A percentile compares a stretch with the other conserved stretches of the same genome.
These are phyloP conservation scores for Morphnarchus princeps DNA, from an alignment of 2,113 vertebrate species.

Conservation along the genomic window DNA sequence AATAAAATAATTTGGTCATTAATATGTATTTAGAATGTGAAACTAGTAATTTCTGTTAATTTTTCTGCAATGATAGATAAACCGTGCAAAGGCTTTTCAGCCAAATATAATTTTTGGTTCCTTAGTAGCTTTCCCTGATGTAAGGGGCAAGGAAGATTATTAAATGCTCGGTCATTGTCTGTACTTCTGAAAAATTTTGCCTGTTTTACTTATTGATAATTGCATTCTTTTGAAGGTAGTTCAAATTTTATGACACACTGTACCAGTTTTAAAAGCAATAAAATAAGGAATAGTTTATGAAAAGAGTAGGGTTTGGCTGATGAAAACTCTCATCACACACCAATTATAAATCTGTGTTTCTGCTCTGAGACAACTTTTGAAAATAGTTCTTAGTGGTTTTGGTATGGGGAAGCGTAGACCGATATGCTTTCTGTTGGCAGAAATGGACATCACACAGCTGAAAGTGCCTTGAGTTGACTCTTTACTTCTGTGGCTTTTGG, in stretches of 20 bases:
- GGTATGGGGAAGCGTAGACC: fast-evolving
- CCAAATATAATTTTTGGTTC: background rate
- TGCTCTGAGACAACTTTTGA: background rate
- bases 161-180: background rate
- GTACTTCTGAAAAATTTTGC: background rate
- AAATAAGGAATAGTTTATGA: background rate
- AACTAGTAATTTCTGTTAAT: background rate
- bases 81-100: background rate
- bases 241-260: background rate
- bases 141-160: background rate
- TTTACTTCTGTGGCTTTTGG: background rate
- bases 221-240: background rate
- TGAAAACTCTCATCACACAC: background rate
- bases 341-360: background rate
- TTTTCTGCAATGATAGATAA: background rate
- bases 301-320: background rate
- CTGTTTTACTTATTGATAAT: background rate
- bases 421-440: background rate
- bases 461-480: background rate
- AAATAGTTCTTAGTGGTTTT: background rate
- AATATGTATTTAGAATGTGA: background rate
- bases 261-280: background rate
- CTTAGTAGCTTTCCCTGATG: background rate
- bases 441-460: background rate
- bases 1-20: background rate